A percentile compares a stretch with the other conserved stretches of the same genome.
phyloP scores from a whole-genome alignment of 2,113 vertebrate genomes.

The Indicator indicator region DNA sequence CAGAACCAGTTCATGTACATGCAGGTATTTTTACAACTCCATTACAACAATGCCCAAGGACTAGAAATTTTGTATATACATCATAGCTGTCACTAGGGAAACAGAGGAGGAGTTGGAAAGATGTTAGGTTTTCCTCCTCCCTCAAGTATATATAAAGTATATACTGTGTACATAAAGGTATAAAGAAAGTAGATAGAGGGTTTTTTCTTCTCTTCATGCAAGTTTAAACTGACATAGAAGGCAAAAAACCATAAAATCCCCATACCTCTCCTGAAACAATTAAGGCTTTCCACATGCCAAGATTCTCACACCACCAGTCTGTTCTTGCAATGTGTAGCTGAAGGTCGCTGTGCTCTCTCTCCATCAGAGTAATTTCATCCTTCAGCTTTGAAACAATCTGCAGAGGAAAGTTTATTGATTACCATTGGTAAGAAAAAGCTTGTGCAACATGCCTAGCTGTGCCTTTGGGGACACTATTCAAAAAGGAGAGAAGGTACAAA shows the following conservation, averaged over 20 bases:
- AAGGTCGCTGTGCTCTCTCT: slow-evolving; percentile 91
- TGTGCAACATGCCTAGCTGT: background rate
- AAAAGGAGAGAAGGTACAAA: background rate
- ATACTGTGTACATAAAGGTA: background rate
- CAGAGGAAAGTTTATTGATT: background rate
- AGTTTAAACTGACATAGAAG: background rate
- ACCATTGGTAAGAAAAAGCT: background rate
- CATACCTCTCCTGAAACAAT: slow-evolving; percentile 88
- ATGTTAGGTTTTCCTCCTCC: background rate
- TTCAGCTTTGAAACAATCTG: slow-evolving; percentile 95
- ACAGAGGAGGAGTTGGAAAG: background rate
- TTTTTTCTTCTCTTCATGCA: background rate
- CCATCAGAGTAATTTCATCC: slow-evolving; percentile 93
- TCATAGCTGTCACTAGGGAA: background rate
- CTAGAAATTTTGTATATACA: background rate
- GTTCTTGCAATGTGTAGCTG: slow-evolving; percentile 93
- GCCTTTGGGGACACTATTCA: background rate
- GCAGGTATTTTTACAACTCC: background rate
- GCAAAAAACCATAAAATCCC: background rate
- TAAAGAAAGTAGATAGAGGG: background rate
- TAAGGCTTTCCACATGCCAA: slow-evolving; percentile 91
- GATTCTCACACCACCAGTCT: slow-evolving; percentile 98
- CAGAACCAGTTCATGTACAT: background rate
- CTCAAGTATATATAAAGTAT: background rate
- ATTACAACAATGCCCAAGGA: background rate